phyloP scores from a whole-genome alignment of 2,888 invertebrate genomes.

The Nephrotoma flavescens region DNA sequence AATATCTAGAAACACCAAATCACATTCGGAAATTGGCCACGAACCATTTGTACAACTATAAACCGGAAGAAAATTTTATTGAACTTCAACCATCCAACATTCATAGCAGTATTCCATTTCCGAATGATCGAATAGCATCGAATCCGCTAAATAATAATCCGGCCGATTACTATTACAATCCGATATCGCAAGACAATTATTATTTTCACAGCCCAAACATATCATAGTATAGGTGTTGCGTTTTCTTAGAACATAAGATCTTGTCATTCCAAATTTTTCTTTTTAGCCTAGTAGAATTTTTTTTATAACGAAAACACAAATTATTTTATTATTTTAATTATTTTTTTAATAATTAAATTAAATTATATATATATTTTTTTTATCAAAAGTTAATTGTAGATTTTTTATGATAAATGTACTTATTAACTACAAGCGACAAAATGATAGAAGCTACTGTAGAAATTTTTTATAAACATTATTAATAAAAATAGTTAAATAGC shows the following conservation, averaged over 20 bases:
- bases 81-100: constrained; percentile 15
- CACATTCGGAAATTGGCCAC: constrained; percentile 2
- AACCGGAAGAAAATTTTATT: constrained; percentile 16
- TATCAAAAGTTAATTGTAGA: not conserved
- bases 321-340: not conserved
- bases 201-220: not conserved
- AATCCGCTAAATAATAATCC: not conserved
- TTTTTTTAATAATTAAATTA: not conserved
- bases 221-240: not conserved
- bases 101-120: not conserved
- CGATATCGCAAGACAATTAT: not conserved
- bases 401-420: not conserved
- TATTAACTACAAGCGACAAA: not conserved
- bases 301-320: not conserved
- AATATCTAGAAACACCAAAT: constrained; percentile 24
- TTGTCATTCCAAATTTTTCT: not conserved
- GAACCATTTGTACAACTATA: constrained; percentile 7
- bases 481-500: not conserved
- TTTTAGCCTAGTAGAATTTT: not conserved
- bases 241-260: not conserved
- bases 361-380: not conserved
- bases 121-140: not conserved
- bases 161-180: not conserved
- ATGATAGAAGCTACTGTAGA: not conserved
- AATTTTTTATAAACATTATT: not conserved